Evolutionary conservation across 92 coral and sea anemone genomes (phyloP).

Genomic region (Epizoanthus stellaris): DNA sequence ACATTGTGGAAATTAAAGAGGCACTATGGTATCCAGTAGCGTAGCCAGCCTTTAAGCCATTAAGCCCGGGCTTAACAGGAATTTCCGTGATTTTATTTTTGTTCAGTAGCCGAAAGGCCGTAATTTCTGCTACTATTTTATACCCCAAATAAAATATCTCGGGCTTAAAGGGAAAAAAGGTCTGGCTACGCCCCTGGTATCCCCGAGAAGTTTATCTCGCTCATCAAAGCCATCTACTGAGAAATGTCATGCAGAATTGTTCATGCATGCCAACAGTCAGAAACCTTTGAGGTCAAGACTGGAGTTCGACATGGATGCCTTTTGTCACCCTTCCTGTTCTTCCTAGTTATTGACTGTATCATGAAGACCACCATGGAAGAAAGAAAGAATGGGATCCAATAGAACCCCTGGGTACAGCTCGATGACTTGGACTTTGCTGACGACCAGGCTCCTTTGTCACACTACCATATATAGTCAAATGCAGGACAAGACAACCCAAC

Average conservation of each 20-base stretch:
- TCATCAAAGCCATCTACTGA: neutral
- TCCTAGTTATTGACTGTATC: conserved; percentile 6
- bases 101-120: too few species aligned
- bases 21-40: neutral
- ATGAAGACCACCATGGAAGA: conserved; percentile 21
- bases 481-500: conserved; percentile 2
- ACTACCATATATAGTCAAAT: conserved; percentile 30
- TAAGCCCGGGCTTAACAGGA: too few species aligned
- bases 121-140: too few species aligned
- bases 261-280: neutral
- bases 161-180: too few species aligned
- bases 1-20: neutral
- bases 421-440: conserved; percentile 51
- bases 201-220: neutral
- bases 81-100: too few species aligned
- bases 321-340: conserved; percentile 21
- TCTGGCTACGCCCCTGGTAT: too few species aligned
- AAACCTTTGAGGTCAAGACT: conserved; percentile 6
- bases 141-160: too few species aligned
- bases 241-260: neutral
- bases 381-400: conserved; percentile 50
- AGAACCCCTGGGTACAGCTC: conserved; percentile 51
- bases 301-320: conserved; percentile 41
- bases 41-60: too few species aligned
- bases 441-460: conserved; percentile 37